These are phyloP conservation scores for Antennarius striatus DNA, from an alignment of 2,113 vertebrate genomes.

Conservation along the genomic window DNA sequence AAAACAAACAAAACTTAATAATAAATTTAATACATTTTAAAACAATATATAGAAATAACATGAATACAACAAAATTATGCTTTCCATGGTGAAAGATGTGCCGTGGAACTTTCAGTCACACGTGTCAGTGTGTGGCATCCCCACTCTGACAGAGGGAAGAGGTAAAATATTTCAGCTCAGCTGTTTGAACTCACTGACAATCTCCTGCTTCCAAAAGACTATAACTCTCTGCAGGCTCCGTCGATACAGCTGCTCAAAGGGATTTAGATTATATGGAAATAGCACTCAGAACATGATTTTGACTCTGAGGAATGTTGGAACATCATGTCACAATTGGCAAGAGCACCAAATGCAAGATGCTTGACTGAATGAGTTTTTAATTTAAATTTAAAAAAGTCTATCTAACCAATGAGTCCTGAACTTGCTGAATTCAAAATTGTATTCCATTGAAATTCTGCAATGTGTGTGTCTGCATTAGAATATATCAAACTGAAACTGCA, in stretches of 20 bases:
- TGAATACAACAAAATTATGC: neutral
- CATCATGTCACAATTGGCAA: neutral
- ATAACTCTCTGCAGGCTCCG: neutral
- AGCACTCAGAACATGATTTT: neutral
- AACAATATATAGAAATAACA: neutral
- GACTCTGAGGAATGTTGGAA: conserved; percentile 6
- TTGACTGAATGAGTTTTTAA: conserved; percentile 3
- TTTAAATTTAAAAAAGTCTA: conserved; percentile 6
- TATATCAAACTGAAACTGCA: neutral
- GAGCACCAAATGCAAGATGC: neutral
- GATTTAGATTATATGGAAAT: conserved; percentile 11
- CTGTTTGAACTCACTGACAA: conserved; percentile 18
- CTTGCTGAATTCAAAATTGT: conserved; percentile 4
- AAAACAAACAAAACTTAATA: neutral
- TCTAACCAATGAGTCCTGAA: neutral
- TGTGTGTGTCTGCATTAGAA: conserved; percentile 9
- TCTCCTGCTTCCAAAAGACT: conserved; percentile 7
- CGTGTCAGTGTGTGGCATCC: neutral
- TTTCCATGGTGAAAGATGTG: neutral
- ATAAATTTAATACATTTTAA: no score
- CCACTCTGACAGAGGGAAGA: neutral
- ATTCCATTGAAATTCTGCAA: neutral
- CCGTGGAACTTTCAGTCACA: neutral
- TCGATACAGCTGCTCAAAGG: neutral
- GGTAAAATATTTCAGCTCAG: conserved; percentile 16